phyloP scores from a whole-genome alignment of 1,140 invertebrate species.

The Lucilia sericata region DNA sequence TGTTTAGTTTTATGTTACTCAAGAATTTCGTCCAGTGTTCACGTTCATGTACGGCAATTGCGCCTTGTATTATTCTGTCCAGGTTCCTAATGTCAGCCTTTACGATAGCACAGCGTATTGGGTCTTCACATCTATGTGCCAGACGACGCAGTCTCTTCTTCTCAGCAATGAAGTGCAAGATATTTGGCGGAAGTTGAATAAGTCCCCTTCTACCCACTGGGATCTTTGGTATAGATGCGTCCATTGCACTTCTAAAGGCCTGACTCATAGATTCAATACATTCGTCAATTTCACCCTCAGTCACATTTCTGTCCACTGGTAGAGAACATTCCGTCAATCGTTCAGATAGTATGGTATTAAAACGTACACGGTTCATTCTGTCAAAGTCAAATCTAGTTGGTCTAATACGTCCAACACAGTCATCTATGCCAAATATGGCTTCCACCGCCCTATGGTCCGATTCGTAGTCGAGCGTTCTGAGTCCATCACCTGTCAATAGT shows the following conservation, averaged over 20 bases:
- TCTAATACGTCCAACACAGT: neutral
- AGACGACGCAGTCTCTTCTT: too few species aligned
- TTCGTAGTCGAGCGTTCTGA: constrained; percentile 3
- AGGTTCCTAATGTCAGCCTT: neutral
- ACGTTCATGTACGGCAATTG: too few species aligned
- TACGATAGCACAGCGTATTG: too few species aligned
- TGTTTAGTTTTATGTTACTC: too few species aligned
- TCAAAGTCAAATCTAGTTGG: neutral
- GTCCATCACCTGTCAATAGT: neutral
- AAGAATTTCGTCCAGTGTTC: too few species aligned
- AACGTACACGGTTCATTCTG: constrained; percentile 5
- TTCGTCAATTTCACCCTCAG: neutral
- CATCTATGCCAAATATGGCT: neutral
- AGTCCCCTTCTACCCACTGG: neutral
- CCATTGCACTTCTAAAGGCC: neutral
- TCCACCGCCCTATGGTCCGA: neutral
- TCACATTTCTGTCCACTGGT: neutral
- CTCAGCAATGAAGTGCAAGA: neutral
- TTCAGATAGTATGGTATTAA: neutral
- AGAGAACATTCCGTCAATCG: neutral
- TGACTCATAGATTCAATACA: neutral
- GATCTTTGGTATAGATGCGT: neutral
- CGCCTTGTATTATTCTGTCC: neutral
- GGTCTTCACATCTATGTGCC: too few species aligned
- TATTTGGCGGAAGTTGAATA: neutral